Evolutionary conservation across 2,797 vertebrate species (phyloP), one percentile per base, ranked within the genome.

Genomic region (Helarctos malayanus): DNA sequence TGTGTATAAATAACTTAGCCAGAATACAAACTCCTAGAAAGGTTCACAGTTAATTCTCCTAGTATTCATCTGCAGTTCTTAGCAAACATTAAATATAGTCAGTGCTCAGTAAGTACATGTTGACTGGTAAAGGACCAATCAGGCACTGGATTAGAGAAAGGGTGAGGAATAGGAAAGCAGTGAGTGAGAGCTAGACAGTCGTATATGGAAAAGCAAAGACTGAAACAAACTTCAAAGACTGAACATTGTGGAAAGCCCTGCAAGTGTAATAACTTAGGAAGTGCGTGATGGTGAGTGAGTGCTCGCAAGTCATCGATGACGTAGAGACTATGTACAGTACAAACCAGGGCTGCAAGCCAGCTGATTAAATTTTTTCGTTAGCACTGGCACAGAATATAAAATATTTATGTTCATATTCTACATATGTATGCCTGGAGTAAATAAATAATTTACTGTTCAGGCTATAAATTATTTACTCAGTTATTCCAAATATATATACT

Each of bases 341-440:
- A 85, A 76, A 49, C 54, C 65, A 95, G 92, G 93, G 23, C 52
- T 61, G 15, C 0, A 15, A 89, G 68, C n/a, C 89, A 68, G 65
- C 80, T 92, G 80, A 90, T 95, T 97, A 88, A 96, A 97, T 91
- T 97, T 92, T 95, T 95, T 94, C 10, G 3, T 93, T 96, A 95
- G 81, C 56, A 79, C 45, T 91, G 61, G 83, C 61, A 92, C 27
- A 95, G 73, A 89, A 35, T 79, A 91, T 97, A 94, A 97, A 96
- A 97, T 97, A 98, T 97, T 97, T 89, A 97, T 96, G 75, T 83
- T 97, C 95, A 83, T 96, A 92, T 95, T 97, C 97, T 97, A 97
- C 97, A 96, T 92, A 97, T 96, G 96, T 94, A 89, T 92, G 97
- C 96, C 93, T 95, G 47, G 89, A 91, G 68, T 97, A 96, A 97